Percentiles rank a stretch among this genome's conserved stretches.
Conservation (phyloP, 35 echinoderm and acorn worm species). For the Patiria miniata region DNA sequence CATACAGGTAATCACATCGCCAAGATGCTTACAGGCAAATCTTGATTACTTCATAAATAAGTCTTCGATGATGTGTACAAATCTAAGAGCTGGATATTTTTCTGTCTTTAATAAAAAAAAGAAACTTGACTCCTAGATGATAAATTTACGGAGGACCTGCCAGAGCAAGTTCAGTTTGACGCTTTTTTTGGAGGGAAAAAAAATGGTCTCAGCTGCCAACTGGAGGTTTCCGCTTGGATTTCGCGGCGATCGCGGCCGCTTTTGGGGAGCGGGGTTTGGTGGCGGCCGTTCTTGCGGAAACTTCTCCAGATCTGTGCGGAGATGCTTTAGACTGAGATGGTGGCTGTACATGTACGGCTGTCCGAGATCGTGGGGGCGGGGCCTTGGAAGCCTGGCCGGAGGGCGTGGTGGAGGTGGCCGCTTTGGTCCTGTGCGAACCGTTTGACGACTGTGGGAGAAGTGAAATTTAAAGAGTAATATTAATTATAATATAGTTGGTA, state of each 20-base stretch:
- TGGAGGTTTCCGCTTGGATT: neutral
- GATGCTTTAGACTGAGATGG: conserved; percentile 14
- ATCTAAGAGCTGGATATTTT: neutral
- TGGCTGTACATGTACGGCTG: neutral
- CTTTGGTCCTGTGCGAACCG: neutral
- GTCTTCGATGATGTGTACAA: neutral
- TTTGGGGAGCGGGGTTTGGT: neutral
- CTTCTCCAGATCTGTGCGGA: neutral
- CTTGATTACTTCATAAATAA: neutral
- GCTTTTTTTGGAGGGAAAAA: neutral
- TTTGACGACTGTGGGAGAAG: neutral
- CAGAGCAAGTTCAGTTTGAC: neutral
- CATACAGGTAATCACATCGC: neutral
- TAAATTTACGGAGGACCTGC: too few relatives aligned
- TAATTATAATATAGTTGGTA: neutral
- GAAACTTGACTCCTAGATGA: neutral
- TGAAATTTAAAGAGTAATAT: neutral
- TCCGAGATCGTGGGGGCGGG: neutral
- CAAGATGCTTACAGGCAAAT: neutral
- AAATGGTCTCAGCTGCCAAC: neutral
- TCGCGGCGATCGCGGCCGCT: neutral
- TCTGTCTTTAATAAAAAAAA: neutral
- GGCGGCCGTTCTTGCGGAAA: neutral
- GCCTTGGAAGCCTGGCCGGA: neutral
- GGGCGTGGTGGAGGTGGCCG: neutral